Evolutionary conservation across 1,140 invertebrate species (phyloP), one percentile per base, ranked within the genome.

Genomic region (Drosophila funebris): DNA sequence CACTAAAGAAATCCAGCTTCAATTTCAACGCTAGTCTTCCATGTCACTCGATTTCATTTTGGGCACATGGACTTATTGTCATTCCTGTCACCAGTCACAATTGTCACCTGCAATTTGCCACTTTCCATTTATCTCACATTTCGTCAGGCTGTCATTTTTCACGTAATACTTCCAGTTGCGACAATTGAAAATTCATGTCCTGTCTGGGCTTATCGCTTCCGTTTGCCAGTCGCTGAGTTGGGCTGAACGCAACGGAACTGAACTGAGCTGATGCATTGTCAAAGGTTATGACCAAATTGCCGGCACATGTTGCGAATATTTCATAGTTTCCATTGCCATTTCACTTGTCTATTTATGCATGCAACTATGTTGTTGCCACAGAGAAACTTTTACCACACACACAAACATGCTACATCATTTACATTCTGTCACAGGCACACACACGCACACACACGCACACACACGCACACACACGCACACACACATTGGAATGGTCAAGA

Each of bases 201-300:
- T 60, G 31, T 56, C 57, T 43, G 41, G 61, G 66, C 41, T 69
- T 81, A 63, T 80, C 60, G 43, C 67, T 43, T 61, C 22, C 48
- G 33, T 22, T 41, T 53, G n/a, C 37, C 48, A 5, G 4, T 43
- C 24, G 33, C 11, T 20, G 5, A 22, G 46, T 7, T 50, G 11
- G n/a, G 20, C 11, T 46, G 36, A n/a, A n/a, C n/a, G n/a, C n/a
- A n/a, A n/a, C n/a, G n/a, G n/a, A 20, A 22, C 33, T 20, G 41
- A 44, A 11, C 3, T n/a, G 20, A 48, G n/a, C 46, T 69, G 61
- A 63, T 66, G 73, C 39, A 44, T 43, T 74, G 78, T 73, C 78
- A 76, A 70, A 77, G 78, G 78, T 81, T 81, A 81, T 81, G 73
- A 66, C 60, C 74, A 81, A 81, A 81, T 81, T 73, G 78, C 69